phyloP scores from a whole-genome alignment of 2,113 vertebrate species.

The Acrocephalus kingi region DNA sequence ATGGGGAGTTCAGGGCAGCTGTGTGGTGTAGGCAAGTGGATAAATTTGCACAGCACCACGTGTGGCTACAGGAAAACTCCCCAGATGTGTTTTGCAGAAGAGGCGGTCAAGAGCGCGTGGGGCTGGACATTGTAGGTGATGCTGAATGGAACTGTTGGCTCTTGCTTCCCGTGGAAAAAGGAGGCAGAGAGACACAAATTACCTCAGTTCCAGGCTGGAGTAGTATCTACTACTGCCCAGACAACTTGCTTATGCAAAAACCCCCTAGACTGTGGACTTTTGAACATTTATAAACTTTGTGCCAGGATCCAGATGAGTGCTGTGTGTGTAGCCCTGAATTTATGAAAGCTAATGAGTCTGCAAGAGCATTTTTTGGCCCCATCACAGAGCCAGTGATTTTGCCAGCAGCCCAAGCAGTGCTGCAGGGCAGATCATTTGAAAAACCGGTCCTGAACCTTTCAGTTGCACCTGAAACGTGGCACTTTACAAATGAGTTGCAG shows the following conservation, averaged over 20 bases:
- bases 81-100: neutral
- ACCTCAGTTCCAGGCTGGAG: neutral
- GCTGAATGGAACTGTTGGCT: neutral
- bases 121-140: fast-evolving
- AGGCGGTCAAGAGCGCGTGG: fast-evolving
- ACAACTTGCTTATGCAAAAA: neutral
- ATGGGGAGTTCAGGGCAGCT: neutral
- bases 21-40: neutral
- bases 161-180: neutral
- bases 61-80: neutral
- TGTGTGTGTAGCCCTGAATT: neutral
- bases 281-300: neutral
- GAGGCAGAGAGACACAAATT: neutral
- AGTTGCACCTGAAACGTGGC: neutral
- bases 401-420: neutral
- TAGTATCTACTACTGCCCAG: neutral
- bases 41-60: neutral
- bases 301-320: neutral
- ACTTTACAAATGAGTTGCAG: neutral
- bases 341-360: neutral
- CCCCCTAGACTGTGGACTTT: neutral
- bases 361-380: neutral
- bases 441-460: fast-evolving
- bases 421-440: neutral
- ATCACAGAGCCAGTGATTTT: neutral